Evolutionary conservation across 2,113 vertebrate species (phyloP).

Genomic region (Ameiurus melas): DNA sequence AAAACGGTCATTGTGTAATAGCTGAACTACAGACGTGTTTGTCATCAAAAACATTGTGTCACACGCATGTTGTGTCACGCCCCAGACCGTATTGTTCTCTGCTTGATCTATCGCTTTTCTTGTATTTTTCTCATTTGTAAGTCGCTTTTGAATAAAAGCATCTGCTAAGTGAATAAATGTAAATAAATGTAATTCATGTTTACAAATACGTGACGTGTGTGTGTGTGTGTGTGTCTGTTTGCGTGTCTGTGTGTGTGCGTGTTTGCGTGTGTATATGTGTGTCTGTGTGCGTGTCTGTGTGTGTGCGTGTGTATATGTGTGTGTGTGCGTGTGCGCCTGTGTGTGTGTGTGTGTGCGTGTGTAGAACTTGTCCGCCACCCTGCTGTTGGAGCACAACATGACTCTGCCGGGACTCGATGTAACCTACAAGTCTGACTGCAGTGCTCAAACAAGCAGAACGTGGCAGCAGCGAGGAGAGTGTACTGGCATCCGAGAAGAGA

Average conservation of each 20-base stretch:
- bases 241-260: not conserved
- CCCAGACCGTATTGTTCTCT: no score
- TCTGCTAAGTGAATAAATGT: no score
- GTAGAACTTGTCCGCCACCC: constrained; percentile 74
- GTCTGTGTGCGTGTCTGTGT: constrained; percentile 1
- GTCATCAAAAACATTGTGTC: no score
- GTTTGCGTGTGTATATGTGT: not conserved
- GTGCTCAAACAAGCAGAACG: constrained; percentile 12
- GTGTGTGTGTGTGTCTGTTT: not conserved
- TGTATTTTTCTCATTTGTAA: no score
- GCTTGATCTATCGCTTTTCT: no score
- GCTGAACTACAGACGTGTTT: no score
- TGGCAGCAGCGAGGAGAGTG: constrained; percentile 62
- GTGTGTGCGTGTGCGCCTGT: not conserved
- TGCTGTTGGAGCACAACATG: constrained; percentile 70
- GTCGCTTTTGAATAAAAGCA: no score
- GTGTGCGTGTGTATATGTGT: not conserved
- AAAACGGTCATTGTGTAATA: no score
- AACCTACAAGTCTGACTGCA: constrained; percentile 69
- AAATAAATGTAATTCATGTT: no score
- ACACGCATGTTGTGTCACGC: no score
- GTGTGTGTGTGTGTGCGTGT: constrained; percentile 5
- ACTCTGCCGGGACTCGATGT: constrained; percentile 69
- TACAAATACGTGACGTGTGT: no score
- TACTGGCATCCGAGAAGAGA: constrained; percentile 63